Base-by-base conservation (phyloP, 2,113 vertebrate species). In the Apteryx owenii region DNA sequence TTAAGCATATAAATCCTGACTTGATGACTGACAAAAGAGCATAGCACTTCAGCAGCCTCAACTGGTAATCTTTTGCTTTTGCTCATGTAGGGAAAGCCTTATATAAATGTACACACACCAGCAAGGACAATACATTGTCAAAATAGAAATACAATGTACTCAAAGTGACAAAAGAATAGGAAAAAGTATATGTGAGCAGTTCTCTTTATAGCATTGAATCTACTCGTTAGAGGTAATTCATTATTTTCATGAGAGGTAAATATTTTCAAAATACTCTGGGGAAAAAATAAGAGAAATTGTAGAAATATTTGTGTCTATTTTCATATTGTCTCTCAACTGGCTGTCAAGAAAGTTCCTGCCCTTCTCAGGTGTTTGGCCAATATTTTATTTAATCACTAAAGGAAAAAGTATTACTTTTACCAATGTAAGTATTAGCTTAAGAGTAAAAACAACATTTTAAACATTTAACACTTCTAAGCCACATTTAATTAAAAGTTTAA, bases 211-310 rank as follows among this genome's bases (percentile, higher is more conserved):
- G 50, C 50, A 8, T 40, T 10, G 2, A 18, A 16, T 17, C 46
- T 12, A 9, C 31, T 71, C 38, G n/a, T 12, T 58, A 56, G 8
- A 79, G 53, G 28, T 42, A 81, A 17, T 0, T 10, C 4, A 23
- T 7, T 13, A 5, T 61, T 69, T n/a, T 50, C 78, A 60, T 4
- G 7, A 53, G 51, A 82, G 78, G 6, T 36, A 88, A 81, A 50
- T 7, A 1, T 50, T 81, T 83, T 36, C 12, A 51, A 76, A 80
- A 14, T 83, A 31, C 80, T 93, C 26, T 7, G 9, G 36, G 10
- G 0, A 0, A 1, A 2, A 12, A 12, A 2, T 26, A 25, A 25
- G 29, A 33, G 33, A 61, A 2, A 0, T 2, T 18, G 8, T 65
- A 46, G n/a, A 81, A 88, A 64, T 64, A 38, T 5, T 60, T 29